Percentiles rank a stretch among this genome's conserved stretches.
These are phyloP conservation scores for Eristalis intricaria DNA, from an alignment of 2,888 invertebrate genomes.

Conservation along the genomic window DNA sequence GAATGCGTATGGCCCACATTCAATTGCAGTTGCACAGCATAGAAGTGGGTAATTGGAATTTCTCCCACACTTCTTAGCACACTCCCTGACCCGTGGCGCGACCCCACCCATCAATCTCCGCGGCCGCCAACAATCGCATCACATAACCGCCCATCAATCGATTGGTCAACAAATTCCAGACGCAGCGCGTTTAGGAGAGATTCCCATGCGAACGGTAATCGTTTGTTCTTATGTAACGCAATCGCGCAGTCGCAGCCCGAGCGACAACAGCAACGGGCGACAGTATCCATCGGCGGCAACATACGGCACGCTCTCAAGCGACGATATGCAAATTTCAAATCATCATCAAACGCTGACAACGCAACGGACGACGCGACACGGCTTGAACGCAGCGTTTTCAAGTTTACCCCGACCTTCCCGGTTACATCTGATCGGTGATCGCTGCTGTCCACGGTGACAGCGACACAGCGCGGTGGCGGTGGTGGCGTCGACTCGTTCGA, in stretches of 20 bases:
- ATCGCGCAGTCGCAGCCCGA: conserved; percentile 7
- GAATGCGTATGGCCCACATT: not conserved
- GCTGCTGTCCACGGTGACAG: conserved; percentile 7
- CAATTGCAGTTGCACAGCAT: not conserved
- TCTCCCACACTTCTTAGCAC: not conserved
- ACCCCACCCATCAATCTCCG: conserved; percentile 35
- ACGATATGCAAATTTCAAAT: conserved; percentile 46
- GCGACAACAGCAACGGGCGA: conserved; percentile 5
- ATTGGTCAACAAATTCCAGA: conserved; percentile 62
- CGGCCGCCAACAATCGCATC: conserved; percentile 51
- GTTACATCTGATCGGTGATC: conserved; percentile 43
- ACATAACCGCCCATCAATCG: conserved; percentile 37
- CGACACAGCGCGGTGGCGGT: not conserved
- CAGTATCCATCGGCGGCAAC: conserved; percentile 11
- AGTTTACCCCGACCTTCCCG: conserved; percentile 27
- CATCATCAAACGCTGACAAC: conserved; percentile 2
- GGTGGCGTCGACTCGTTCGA: not conserved
- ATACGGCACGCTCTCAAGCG: conserved; percentile 13
- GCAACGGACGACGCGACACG: not conserved
- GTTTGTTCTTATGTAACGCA: conserved; percentile 49
- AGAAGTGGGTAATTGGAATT: not conserved
- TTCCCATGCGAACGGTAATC: conserved; percentile 51
- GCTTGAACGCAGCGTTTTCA: conserved; percentile 16
- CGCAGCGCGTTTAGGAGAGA: conserved; percentile 34
- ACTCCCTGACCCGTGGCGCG: not conserved